Conservation (phyloP, 2,797 vertebrate genomes). For the Syngnathus acus region DNA sequence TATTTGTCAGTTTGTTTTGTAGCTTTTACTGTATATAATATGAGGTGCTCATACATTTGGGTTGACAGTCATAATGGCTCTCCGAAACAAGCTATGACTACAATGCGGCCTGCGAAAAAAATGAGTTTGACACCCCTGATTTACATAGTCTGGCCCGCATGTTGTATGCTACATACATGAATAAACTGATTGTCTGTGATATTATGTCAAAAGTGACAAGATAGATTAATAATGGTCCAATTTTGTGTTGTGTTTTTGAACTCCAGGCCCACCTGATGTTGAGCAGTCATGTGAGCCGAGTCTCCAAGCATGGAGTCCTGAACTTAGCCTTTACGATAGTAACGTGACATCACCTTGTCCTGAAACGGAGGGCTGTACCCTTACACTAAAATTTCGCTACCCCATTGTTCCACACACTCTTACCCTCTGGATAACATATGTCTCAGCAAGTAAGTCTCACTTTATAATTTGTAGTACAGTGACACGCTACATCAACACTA, state of each 20-base stretch:
- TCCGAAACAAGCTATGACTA: too few relatives aligned
- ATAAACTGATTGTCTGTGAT: background rate
- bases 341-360: conserved; percentile 92
- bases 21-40: too few relatives aligned
- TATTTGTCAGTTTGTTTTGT: too few relatives aligned
- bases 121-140: too few relatives aligned
- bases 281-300: conserved; percentile 93
- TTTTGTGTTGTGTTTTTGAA: background rate
- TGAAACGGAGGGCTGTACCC: conserved; percentile 79
- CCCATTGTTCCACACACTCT: conserved; percentile 77
- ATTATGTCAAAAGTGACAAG: background rate
- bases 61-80: too few relatives aligned
- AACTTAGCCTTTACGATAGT: conserved; percentile 86
- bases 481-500: background rate
- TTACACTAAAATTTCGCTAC: conserved; percentile 81
- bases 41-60: too few relatives aligned
- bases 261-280: conserved; percentile 86
- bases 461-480: too few relatives aligned
- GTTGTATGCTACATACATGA: too few relatives aligned
- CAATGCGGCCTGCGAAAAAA: too few relatives aligned
- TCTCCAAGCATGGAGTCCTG: conserved; percentile 93
- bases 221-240: background rate
- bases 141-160: too few relatives aligned
- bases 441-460: conserved; percentile 67
- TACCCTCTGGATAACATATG: conserved; percentile 89